Percentiles rank a stretch among this genome's conserved stretches.
Evolutionary conservation across 2,888 invertebrate genomes (phyloP).

Genomic region (Cabera pusaria): DNA sequence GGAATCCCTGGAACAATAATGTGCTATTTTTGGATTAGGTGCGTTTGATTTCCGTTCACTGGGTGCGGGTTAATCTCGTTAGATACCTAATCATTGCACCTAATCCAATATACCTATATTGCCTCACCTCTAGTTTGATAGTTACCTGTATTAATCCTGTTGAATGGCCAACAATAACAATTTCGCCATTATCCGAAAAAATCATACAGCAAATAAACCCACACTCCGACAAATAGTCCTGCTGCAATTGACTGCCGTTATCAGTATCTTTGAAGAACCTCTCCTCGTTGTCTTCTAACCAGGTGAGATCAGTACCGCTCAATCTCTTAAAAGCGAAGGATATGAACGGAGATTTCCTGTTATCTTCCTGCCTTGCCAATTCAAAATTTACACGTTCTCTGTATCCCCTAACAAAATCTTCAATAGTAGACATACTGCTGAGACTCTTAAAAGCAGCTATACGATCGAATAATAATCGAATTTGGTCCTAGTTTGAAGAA

Average conservation of each 20-base stretch:
- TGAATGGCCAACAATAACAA: slow-evolving; percentile 73
- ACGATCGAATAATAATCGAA: too few species aligned
- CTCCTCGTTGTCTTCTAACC: slow-evolving; percentile 58
- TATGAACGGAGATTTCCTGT: slow-evolving; percentile 37
- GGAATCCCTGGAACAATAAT: too few species aligned
- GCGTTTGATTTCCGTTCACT: too few species aligned
- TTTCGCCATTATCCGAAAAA: slow-evolving; percentile 67
- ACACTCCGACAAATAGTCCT: slow-evolving; percentile 51
- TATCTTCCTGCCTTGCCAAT: slow-evolving; percentile 41
- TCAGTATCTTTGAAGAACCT: slow-evolving; percentile 57
- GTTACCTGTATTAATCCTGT: slow-evolving; percentile 82
- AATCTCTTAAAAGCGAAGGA: slow-evolving; percentile 55
- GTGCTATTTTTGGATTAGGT: too few species aligned
- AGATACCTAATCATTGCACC: too few species aligned
- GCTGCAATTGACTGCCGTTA: slow-evolving; percentile 44
- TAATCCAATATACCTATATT: too few species aligned
- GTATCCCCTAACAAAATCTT: slow-evolving; percentile 54
- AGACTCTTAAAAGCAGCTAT: too few species aligned
- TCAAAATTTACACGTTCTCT: slow-evolving; percentile 50
- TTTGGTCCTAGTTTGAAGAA: too few species aligned
- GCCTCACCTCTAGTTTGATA: too few species aligned
- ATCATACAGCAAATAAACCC: slow-evolving; percentile 61
- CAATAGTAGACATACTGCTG: slow-evolving; percentile 61
- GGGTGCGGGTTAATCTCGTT: too few species aligned
- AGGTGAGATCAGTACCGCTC: slow-evolving; percentile 38